A percentile compares a stretch with the other conserved stretches of the same genome.
These are phyloP conservation scores for Macrochelys suwanniensis DNA, from an alignment of 2,797 vertebrate genomes.

Conservation along the genomic window DNA sequence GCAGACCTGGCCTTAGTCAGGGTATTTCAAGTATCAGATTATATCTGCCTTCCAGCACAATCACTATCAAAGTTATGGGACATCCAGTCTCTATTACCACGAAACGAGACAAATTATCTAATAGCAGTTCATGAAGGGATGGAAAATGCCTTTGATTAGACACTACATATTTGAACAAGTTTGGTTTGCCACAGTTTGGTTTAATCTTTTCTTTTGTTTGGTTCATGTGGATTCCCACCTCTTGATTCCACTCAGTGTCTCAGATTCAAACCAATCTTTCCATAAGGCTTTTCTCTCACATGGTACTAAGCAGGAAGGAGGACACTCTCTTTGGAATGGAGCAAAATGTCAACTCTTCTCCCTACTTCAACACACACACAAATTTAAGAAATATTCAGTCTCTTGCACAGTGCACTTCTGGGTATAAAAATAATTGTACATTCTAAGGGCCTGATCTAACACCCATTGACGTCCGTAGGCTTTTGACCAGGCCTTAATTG, in stretches of 20 bases:
- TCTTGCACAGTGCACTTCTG: neutral
- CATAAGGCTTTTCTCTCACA: neutral
- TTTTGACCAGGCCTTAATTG: too few species aligned
- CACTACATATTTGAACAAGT: neutral
- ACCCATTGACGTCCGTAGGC: neutral
- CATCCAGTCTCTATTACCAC: neutral
- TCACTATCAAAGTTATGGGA: neutral
- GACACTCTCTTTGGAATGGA: neutral
- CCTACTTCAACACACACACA: neutral
- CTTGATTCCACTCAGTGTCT: neutral
- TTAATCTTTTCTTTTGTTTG: neutral
- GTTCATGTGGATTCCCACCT: neutral
- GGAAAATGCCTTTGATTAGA: neutral
- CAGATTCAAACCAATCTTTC: neutral
- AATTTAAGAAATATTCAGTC: neutral
- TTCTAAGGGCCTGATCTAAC: neutral
- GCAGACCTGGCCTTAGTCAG: neutral
- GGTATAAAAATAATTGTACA: neutral
- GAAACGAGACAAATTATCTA: neutral
- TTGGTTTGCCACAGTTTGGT: neutral
- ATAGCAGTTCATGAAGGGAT: neutral
- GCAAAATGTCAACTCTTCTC: fast-evolving
- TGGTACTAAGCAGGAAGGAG: neutral
- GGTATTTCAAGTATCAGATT: neutral
- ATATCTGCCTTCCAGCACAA: neutral